These are phyloP conservation scores for Chaetura pelagica DNA, from an alignment of 2,113 vertebrate genomes.

Conservation along the genomic window DNA sequence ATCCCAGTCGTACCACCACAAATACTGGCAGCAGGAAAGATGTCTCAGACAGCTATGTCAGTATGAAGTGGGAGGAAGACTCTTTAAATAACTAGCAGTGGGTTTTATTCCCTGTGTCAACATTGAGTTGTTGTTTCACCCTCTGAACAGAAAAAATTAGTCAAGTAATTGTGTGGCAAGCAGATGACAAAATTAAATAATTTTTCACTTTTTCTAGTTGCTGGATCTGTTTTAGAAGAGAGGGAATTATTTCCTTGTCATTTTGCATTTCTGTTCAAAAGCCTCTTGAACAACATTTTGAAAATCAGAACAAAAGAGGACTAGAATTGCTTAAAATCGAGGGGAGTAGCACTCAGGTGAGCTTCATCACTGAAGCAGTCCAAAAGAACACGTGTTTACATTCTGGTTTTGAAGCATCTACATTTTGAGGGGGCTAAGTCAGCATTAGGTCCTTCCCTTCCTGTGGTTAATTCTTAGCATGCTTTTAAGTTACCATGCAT, in stretches of 20 bases:
- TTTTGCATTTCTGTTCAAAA: background rate
- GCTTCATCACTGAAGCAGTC: background rate
- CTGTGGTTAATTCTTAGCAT: background rate
- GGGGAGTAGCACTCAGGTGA: background rate
- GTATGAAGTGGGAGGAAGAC: slow-evolving; percentile 30
- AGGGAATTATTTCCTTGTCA: background rate
- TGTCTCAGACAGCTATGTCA: background rate
- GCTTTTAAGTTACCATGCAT: background rate
- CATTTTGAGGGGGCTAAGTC: background rate
- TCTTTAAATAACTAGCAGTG: slow-evolving; percentile 47
- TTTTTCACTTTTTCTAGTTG: background rate
- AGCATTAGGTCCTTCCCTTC: background rate
- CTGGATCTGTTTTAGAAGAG: background rate
- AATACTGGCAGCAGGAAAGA: background rate
- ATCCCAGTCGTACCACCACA: slow-evolving; percentile 8
- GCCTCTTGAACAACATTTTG: background rate
- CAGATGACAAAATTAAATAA: background rate
- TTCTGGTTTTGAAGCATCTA: background rate
- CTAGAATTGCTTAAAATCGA: background rate
- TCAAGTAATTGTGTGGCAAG: background rate
- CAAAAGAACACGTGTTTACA: background rate
- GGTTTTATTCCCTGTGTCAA: background rate
- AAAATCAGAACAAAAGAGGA: background rate
- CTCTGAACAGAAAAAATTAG: background rate
- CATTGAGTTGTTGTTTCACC: background rate